phyloP scores from a whole-genome alignment of 2,113 vertebrate species.

The Gambusia affinis region DNA sequence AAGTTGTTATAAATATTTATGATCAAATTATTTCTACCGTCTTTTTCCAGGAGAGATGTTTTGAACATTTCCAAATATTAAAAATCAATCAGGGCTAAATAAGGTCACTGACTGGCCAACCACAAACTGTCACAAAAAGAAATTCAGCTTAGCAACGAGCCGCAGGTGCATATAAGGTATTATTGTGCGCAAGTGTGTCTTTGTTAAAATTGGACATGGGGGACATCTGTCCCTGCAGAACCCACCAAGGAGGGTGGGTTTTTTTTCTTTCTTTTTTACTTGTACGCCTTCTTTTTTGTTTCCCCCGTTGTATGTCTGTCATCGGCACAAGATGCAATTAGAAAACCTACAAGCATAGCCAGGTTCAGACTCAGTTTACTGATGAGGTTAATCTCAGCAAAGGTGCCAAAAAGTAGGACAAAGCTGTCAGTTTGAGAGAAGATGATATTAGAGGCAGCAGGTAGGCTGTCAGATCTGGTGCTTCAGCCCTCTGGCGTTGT shows the following conservation, averaged over 20 bases:
- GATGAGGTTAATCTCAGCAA: not conserved
- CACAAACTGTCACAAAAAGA: not conserved
- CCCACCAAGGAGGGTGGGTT: too few species aligned
- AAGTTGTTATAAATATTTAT: too few species aligned
- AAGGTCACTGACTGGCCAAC: not conserved
- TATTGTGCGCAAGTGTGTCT: not conserved
- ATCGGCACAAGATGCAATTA: not conserved
- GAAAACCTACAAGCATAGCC: not conserved
- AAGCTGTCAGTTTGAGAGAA: constrained; percentile 16
- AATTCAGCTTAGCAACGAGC: not conserved
- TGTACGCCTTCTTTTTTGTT: not conserved
- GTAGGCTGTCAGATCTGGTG: constrained; percentile 28
- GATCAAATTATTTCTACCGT: too few species aligned
- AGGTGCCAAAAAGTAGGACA: not conserved
- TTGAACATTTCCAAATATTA: not conserved
- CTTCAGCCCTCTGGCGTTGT: constrained; percentile 40
- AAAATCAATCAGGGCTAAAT: too few species aligned
- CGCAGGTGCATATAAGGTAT: too few species aligned
- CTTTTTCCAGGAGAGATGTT: too few species aligned
- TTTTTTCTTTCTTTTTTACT: not conserved
- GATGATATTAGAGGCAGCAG: constrained; percentile 29
- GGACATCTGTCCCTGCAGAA: not conserved
- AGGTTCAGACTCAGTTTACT: not conserved
- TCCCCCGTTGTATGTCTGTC: not conserved
- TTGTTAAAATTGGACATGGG: not conserved